These are phyloP conservation scores for Cheilosia grossa DNA, from an alignment of 2,888 invertebrate species.

Conservation along the genomic window DNA sequence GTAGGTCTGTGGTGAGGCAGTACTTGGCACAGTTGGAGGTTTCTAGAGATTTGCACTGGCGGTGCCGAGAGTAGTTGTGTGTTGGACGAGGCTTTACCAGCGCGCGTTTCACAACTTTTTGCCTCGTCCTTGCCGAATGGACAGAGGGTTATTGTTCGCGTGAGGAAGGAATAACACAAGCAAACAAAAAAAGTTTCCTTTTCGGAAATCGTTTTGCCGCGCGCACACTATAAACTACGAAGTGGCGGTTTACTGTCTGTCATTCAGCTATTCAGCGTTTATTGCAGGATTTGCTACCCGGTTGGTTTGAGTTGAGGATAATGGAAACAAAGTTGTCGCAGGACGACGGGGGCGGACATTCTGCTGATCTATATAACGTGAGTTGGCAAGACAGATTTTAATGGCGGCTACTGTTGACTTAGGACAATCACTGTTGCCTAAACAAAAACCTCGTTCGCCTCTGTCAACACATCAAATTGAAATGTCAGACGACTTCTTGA, in stretches of 20 bases:
- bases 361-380: constrained; percentile 22
- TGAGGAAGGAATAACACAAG: not conserved
- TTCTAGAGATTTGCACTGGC: constrained; percentile 1
- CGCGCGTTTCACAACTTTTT: constrained; percentile 8
- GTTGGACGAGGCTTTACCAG: not conserved
- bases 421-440: constrained; percentile 45
- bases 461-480: constrained; percentile 69
- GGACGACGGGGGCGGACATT: constrained; percentile 24
- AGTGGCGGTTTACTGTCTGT: constrained; percentile 30
- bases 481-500: constrained; percentile 45
- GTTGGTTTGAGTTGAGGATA: constrained; percentile 34
- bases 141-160: constrained; percentile 33
- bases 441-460: constrained; percentile 39
- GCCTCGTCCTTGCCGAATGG: constrained; percentile 13
- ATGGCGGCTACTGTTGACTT: constrained; percentile 55
- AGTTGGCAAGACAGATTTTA: constrained; percentile 8
- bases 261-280: constrained; percentile 55
- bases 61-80: not conserved
- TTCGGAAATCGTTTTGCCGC: constrained; percentile 64
- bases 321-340: constrained; percentile 41
- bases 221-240: constrained; percentile 21
- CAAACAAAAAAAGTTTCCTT: constrained; percentile 28
- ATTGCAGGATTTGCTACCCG: constrained; percentile 54
- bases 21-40: constrained; percentile 54
- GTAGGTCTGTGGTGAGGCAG: constrained; percentile 38